Conservation (phyloP, 1,140 invertebrate genomes). For the Halictus rubicundus region DNA sequence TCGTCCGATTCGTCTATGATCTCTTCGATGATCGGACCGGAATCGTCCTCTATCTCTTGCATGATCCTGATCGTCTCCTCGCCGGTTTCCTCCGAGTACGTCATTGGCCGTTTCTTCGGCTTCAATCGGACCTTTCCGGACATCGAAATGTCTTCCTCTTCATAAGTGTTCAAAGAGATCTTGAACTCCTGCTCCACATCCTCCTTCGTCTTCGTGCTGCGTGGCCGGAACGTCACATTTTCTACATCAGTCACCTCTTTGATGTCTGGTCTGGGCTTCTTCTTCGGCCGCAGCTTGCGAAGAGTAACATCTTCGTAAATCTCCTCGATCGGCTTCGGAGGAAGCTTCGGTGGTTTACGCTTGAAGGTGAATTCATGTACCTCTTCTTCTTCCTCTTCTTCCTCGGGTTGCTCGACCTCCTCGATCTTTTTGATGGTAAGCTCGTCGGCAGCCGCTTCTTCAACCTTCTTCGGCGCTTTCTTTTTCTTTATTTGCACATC, state of each 20-base stretch:
- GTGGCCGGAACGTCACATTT: constrained; percentile 88
- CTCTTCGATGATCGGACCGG: constrained; percentile 86
- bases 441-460: constrained; percentile 78
- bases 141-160: constrained; percentile 92
- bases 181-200: constrained; percentile 93
- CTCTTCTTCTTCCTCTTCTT: constrained; percentile 61
- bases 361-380: constrained; percentile 80
- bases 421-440: constrained; percentile 60
- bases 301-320: constrained; percentile 87
- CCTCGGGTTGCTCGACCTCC: constrained; percentile 64
- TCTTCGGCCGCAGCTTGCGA: constrained; percentile 85
- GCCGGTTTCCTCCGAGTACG: constrained; percentile 87
- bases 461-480: constrained; percentile 44
- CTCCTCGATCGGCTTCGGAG: constrained; percentile 84
- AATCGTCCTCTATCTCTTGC: constrained; percentile 85
- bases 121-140: constrained; percentile 90
- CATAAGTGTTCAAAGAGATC: constrained; percentile 90
- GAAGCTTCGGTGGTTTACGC: constrained; percentile 75
- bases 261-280: constrained; percentile 83
- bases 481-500: constrained; percentile 58
- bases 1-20: constrained; percentile 84
- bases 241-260: constrained; percentile 87
- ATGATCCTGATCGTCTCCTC: constrained; percentile 87
- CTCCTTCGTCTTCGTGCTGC: constrained; percentile 87
- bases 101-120: constrained; percentile 84